phyloP scores from a whole-genome alignment of 2,888 invertebrate species.

The Volucella inanis region DNA sequence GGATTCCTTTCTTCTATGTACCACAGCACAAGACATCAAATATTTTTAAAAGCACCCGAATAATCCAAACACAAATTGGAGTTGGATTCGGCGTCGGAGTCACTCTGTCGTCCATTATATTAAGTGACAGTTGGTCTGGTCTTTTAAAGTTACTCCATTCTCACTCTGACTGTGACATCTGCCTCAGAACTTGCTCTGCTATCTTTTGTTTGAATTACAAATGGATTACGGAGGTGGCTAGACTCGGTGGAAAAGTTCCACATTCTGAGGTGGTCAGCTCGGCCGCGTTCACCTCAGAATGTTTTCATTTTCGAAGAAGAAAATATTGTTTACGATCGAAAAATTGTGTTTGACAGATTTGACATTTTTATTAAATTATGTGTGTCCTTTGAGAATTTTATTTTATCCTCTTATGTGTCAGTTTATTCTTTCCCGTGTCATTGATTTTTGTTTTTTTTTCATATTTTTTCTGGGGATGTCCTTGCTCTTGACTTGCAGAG shows the following conservation, averaged over 20 bases:
- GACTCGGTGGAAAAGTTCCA: not conserved
- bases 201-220: constrained; percentile 9
- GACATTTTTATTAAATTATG: constrained; percentile 74
- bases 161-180: constrained; percentile 14
- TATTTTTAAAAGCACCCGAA: constrained; percentile 42
- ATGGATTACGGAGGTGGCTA: not conserved
- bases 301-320: constrained; percentile 21
- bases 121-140: constrained; percentile 66
- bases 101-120: constrained; percentile 53
- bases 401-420: constrained; percentile 39
- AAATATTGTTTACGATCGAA: constrained; percentile 66
- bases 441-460: constrained; percentile 1
- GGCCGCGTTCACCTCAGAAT: not conserved
- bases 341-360: constrained; percentile 71
- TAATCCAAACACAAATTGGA: not conserved
- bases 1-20: constrained; percentile 33
- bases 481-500: constrained; percentile 38
- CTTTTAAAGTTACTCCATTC: constrained; percentile 44
- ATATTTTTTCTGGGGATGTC: constrained; percentile 23
- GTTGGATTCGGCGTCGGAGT: constrained; percentile 4
- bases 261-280: constrained; percentile 19
- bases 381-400: constrained; percentile 59
- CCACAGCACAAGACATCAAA: not conserved
- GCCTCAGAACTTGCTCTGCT: constrained; percentile 11
- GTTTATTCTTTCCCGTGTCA: constrained; percentile 15